These are phyloP conservation scores for Heliornis fulica DNA, from an alignment of 2,113 vertebrate species.

Conservation along the genomic window DNA sequence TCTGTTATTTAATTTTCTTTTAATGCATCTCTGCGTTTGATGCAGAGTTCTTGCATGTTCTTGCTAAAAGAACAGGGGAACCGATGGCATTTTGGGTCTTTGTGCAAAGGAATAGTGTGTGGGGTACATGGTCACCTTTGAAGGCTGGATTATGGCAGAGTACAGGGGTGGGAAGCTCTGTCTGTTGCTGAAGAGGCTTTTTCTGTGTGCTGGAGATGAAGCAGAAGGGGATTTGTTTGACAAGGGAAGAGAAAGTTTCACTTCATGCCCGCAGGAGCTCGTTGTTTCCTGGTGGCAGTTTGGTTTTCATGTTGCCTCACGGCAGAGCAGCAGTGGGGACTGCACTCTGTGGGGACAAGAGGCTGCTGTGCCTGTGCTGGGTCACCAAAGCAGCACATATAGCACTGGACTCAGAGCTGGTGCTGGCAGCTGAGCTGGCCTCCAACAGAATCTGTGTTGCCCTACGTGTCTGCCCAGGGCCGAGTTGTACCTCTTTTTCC, in stretches of 20 bases:
- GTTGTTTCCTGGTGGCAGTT: background rate
- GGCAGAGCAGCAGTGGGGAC: too few species aligned
- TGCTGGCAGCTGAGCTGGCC: background rate
- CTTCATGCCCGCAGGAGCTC: background rate
- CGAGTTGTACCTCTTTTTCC: background rate
- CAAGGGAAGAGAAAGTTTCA: background rate
- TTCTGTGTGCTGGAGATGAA: background rate
- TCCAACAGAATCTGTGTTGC: background rate
- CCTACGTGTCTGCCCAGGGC: too few species aligned
- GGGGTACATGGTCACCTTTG: background rate
- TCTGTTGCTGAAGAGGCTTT: background rate
- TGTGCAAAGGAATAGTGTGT: background rate
- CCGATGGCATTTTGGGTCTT: background rate
- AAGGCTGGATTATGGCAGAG: rapidly evolving
- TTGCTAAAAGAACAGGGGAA: background rate
- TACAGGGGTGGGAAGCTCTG: background rate
- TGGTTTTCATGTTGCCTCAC: background rate
- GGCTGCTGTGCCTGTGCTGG: background rate
- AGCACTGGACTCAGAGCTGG: background rate
- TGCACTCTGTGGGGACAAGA: background rate
- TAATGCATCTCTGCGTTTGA: background rate
- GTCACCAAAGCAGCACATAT: background rate
- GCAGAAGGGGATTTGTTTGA: background rate
- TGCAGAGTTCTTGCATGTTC: too few species aligned
- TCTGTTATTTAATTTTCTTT: background rate